Percentiles rank a stretch among this genome's conserved stretches.
These are phyloP conservation scores for Apotomis capreana DNA, from an alignment of 2,888 invertebrate genomes.

Conservation along the genomic window DNA sequence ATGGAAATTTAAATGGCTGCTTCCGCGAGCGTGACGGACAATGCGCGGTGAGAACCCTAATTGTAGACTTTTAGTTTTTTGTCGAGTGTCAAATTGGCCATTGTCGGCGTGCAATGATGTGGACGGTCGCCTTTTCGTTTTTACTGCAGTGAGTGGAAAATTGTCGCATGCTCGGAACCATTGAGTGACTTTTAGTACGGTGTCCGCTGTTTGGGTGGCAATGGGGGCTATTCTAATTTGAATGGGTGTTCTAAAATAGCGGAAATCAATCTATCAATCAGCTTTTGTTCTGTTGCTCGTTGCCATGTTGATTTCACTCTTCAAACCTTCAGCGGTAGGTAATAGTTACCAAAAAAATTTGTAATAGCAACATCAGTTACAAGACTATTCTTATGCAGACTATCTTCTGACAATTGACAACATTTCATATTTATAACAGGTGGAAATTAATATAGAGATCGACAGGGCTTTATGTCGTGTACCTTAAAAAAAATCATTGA, in stretches of 20 bases:
- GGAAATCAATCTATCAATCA: neutral
- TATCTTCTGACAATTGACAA: no score
- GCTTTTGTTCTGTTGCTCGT: no score
- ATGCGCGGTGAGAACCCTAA: conserved; percentile 70
- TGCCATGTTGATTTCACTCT: no score
- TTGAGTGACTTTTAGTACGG: conserved; percentile 14
- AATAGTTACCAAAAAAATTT: no score
- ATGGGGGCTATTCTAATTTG: neutral
- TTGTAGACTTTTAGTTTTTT: conserved; percentile 67
- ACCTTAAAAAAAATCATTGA: no score
- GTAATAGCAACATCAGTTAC: no score
- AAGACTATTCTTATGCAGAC: no score
- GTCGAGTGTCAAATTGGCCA: conserved; percentile 78
- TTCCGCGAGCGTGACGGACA: conserved; percentile 66
- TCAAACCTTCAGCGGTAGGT: no score
- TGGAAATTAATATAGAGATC: no score
- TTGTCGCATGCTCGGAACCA: conserved; percentile 22
- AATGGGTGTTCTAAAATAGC: neutral
- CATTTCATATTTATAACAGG: no score
- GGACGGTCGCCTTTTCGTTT: conserved; percentile 52
- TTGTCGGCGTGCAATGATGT: conserved; percentile 68
- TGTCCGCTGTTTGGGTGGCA: neutral
- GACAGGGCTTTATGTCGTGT: no score
- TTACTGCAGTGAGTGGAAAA: conserved; percentile 52
- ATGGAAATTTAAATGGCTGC: conserved; percentile 81